Percentiles rank a stretch among this genome's conserved stretches.
Evolutionary conservation across 53 echinoderm and acorn worm species (phyloP).

Genomic region (Mesocentrotus franciscanus): DNA sequence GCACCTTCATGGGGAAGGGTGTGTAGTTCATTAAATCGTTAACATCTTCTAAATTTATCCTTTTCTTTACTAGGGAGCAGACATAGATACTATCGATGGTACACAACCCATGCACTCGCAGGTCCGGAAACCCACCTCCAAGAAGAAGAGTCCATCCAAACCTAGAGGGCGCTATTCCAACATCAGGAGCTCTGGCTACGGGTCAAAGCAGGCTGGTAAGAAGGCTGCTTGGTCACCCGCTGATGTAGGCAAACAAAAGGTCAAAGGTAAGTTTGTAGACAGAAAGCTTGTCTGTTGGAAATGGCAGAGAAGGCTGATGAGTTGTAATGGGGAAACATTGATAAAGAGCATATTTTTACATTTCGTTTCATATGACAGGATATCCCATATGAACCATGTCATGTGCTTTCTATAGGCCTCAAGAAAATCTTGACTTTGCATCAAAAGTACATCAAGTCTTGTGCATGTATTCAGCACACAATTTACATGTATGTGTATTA

Average conservation of each 20-base stretch:
- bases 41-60: neutral
- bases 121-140: neutral
- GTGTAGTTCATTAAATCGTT: neutral
- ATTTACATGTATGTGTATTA: too few relatives aligned
- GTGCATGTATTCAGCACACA: too few relatives aligned
- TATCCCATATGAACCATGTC: too few relatives aligned
- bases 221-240: slow-evolving; percentile 90
- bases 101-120: neutral
- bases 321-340: neutral
- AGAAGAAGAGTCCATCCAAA: slow-evolving; percentile 60
- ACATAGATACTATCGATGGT: slow-evolving; percentile 23
- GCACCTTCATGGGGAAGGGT: too few relatives aligned
- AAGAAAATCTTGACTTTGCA: too few relatives aligned
- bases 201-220: slow-evolving; percentile 69
- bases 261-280: slow-evolving; percentile 78
- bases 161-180: slow-evolving; percentile 72
- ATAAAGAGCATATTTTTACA: too few relatives aligned
- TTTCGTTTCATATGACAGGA: too few relatives aligned
- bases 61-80: slow-evolving; percentile 7
- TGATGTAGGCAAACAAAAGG: slow-evolving; percentile 82
- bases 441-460: too few relatives aligned
- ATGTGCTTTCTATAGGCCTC: too few relatives aligned
- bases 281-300: neutral
- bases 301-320: neutral
- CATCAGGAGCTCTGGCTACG: slow-evolving; percentile 91